Base-by-base conservation (phyloP, 2,888 invertebrate genomes). In the Eupsilia transversa region DNA sequence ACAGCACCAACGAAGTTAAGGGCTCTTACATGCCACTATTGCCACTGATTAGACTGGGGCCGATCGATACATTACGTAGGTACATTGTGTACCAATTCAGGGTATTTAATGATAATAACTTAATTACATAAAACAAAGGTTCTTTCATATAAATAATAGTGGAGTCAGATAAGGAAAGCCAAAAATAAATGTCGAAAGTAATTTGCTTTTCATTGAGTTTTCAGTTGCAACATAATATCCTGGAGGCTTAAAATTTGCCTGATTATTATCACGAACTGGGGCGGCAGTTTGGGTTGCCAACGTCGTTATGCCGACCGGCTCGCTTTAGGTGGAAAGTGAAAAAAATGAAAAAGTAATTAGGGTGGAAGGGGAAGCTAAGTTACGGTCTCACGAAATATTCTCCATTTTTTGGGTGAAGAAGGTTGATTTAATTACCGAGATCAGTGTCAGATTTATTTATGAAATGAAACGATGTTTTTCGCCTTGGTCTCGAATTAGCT, bases 341-440 rank as follows among this genome's bases (percentile, higher is more conserved):
- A 87, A 84, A 87, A 78, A 66, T 81, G 61, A 73, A 83, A 87
- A 87, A 78, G 86, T 80, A 82, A 87, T 87, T 86, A 87, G 74
- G 74, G n/a, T 64, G 65, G 77, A 67, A 77, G 27, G 67, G 75
- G 72, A 63, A 61, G 65, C 72, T 60, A 65, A 72, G 76, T 74
- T 73, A 64, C 72, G 38, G 72, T 87, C 65, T 46, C 67, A 63
- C 49, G 20, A 75, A 79, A 79, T 75, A 74, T 80, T 77, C 69
- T 56, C 27, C 49, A 65, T 76, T 83, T 85, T 73, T 27, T 27
- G 38, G 27, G 67, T 64, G 57, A 23, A 67, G 73, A 71, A 73
- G 75, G 68, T 68, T 82, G 73, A 82, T 78, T 85, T 84, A 77
- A 85, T 85, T 76, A 64, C 56, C 35, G 64, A 73, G 70, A 79